phyloP scores from a whole-genome alignment of 2,888 invertebrate species.

The Abrostola tripartita region DNA sequence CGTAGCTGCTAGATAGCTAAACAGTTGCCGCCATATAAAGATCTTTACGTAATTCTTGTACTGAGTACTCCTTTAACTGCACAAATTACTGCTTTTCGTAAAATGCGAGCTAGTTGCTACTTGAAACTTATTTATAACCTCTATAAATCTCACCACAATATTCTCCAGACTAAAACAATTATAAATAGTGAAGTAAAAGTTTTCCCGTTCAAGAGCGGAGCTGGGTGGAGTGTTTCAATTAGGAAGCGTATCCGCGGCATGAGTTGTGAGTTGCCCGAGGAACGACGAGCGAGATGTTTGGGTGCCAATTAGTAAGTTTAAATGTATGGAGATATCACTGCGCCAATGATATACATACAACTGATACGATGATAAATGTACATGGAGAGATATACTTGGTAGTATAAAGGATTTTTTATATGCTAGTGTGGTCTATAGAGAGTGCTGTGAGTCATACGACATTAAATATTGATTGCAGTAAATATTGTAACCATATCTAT shows the following conservation, averaged over 20 bases:
- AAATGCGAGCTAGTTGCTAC: neutral
- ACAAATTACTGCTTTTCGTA: too few species aligned
- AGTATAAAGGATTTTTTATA: too few species aligned
- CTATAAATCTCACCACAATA: neutral
- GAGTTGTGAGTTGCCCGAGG: conserved; percentile 2
- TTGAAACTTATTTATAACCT: neutral
- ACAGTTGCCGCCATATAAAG: too few species aligned
- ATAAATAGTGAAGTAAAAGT: conserved; percentile 27
- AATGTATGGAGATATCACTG: neutral
- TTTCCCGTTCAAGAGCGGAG: conserved; percentile 9
- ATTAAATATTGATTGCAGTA: too few species aligned
- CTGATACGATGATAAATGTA: neutral
- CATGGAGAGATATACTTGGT: too few species aligned
- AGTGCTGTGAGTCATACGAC: too few species aligned
- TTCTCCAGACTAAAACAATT: conserved; percentile 6
- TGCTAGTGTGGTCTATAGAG: too few species aligned
- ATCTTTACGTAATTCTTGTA: too few species aligned
- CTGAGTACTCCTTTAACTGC: too few species aligned
- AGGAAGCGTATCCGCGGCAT: conserved; percentile 19
- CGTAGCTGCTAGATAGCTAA: too few species aligned
- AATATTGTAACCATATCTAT: too few species aligned
- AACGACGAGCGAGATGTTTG: conserved; percentile 16
- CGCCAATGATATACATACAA: neutral
- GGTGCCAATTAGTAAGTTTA: conserved; percentile 22
- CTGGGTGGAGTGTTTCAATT: conserved; percentile 34